Evolutionary conservation across 2,888 invertebrate species (phyloP).

Genomic region (Nineta flava): DNA sequence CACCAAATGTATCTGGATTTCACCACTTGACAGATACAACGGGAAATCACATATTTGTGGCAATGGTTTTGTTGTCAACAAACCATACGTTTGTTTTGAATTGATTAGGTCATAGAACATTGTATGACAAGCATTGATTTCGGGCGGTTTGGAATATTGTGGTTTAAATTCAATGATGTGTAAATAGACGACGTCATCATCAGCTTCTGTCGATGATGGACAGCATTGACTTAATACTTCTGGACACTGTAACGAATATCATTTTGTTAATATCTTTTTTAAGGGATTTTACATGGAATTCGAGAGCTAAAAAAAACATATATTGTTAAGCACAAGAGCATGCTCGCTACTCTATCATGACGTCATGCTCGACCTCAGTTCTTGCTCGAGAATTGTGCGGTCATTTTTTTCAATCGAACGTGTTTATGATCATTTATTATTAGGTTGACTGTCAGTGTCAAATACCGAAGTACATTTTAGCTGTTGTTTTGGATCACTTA

Average conservation of each 20-base stretch:
- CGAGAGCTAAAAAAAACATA: no score
- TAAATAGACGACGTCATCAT: conserved; percentile 23
- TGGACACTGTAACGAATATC: conserved; percentile 32
- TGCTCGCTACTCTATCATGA: no score
- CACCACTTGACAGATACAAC: conserved; percentile 52
- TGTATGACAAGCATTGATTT: conserved; percentile 31
- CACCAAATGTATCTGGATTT: conserved; percentile 33
- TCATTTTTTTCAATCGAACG: no score
- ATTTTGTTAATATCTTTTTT: no score
- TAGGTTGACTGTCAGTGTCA: no score
- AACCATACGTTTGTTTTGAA: conserved; percentile 38
- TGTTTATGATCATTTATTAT: no score
- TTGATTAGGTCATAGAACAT: conserved; percentile 37
- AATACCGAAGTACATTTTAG: no score
- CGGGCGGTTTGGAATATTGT: conserved; percentile 28
- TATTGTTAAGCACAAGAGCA: no score
- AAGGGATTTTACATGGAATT: no score
- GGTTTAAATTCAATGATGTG: conserved; percentile 44
- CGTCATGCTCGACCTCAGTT: no score
- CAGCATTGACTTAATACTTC: conserved; percentile 25
- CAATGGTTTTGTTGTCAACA: conserved; percentile 42
- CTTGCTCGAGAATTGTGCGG: no score
- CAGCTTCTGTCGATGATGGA: conserved; percentile 19
- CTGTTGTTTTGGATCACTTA: no score
- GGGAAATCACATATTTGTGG: conserved; percentile 53